Evolutionary conservation across 1,140 invertebrate genomes (phyloP), one percentile per base, ranked within the genome.

Genomic region (Harpegnathos saltator): DNA sequence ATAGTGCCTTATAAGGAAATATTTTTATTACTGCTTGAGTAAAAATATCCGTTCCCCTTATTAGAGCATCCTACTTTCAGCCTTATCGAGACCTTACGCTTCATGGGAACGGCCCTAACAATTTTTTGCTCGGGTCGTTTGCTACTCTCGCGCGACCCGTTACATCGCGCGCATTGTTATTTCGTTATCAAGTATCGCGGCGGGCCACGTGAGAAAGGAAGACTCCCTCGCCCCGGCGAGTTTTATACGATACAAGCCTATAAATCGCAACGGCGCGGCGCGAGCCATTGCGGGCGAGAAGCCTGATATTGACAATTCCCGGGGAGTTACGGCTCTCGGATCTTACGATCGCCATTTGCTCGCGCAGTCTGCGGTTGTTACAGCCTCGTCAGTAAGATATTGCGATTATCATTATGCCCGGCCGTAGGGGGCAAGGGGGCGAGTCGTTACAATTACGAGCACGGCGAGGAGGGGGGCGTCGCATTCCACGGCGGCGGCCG

Each of bases 381-480:
- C 75, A 80, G 63, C 24, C 29, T 50, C 33, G 44, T 80, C 65
- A 80, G 58, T 80, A 54, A 80, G 1, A 65, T 78, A 78, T 78
- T 78, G 69, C 52, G 75, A 80, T 80, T 80, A 80, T 69, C 65
- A 69, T 58, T 80, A 68, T n/a, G n/a, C 22, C 52, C 14, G 33
- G 3, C 5, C 24, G 15, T n/a, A n/a, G n/a, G n/a, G n/a, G n/a
- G 5, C 29, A 56, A 15, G 4, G 15, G 44, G 50, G 29, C n/a
- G 11, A 17, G 2, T 75, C 59, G 59, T 48, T 68, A 68, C 19
- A 26, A 44, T 44, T 44, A 44, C 38, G 38, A 44, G 19, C 15
- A 19, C 26, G 19, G 22, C 26, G 22, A 48, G 22, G n/a, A n/a
- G n/a, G n/a, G n/a, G n/a, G n/a, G n/a, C n/a, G n/a, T n/a, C n/a